Conservation (phyloP, 1,140 invertebrate species). For the Myzus persicae region DNA sequence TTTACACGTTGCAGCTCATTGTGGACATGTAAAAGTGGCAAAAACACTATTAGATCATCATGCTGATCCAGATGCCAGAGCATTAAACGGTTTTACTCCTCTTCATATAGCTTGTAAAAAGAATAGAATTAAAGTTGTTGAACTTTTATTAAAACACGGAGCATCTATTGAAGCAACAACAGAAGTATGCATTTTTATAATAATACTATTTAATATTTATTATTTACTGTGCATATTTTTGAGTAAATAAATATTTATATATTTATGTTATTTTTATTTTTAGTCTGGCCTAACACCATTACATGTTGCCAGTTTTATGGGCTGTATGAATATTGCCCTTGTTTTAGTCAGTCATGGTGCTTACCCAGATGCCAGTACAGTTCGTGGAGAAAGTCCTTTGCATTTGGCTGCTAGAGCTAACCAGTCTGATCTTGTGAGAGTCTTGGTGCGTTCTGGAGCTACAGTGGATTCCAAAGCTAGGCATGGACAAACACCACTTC, state of each 20-base stretch:
- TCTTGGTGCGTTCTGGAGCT: conserved; percentile 93
- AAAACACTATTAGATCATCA: conserved; percentile 91
- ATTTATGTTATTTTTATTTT: conserved; percentile 60
- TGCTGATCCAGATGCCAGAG: conserved; percentile 96
- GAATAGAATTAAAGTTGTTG: conserved; percentile 95
- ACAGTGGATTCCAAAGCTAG: conserved; percentile 93
- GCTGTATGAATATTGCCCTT: conserved; percentile 99
- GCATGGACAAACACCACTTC: conserved; percentile 86
- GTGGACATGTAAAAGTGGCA: conserved; percentile 93
- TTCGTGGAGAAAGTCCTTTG: conserved; percentile 96
- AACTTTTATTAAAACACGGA: conserved; percentile 94
- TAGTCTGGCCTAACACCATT: conserved; percentile 93
- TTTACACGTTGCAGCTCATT: conserved; percentile 94
- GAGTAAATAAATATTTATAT: conserved; percentile 52
- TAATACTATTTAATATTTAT: not conserved
- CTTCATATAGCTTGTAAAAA: conserved; percentile 99
- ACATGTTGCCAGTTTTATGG: conserved; percentile 99
- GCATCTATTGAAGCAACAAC: conserved; percentile 89
- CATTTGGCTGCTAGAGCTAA: conserved; percentile 97
- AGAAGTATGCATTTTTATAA: conserved; percentile 68
- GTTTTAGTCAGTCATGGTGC: conserved; percentile 94
- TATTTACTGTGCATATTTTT: conserved; percentile 45
- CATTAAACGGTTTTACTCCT: conserved; percentile 98
- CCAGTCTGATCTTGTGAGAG: conserved; percentile 84
- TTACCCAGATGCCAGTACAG: conserved; percentile 91